Evolutionary conservation across 2,888 invertebrate species (phyloP).

Genomic region (Lepas anatifera): DNA sequence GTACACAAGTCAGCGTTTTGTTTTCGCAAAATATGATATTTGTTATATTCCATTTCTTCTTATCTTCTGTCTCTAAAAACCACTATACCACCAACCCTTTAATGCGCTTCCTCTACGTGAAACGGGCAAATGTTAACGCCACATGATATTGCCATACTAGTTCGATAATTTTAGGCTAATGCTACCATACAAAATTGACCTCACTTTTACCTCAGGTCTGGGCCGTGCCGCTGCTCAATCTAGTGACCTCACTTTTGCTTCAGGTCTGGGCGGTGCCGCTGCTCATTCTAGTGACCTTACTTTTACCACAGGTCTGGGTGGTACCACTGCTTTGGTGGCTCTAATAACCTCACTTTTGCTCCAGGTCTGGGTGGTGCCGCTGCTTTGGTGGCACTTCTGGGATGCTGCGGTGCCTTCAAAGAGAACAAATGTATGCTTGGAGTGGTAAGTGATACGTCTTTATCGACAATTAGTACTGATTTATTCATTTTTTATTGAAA

Average conservation of each 20-base stretch:
- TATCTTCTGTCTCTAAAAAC: too few relatives aligned
- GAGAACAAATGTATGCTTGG: conserved; percentile 40
- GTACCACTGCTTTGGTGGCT: conserved; percentile 41
- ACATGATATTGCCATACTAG: too few relatives aligned
- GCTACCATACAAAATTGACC: too few relatives aligned
- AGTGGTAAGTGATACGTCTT: conserved; percentile 31
- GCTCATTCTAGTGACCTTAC: too few relatives aligned
- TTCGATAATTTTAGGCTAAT: too few relatives aligned
- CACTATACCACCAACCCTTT: too few relatives aligned
- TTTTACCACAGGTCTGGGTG: conserved; percentile 30
- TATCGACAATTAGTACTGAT: neutral
- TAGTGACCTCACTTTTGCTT: conserved; percentile 35
- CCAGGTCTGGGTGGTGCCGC: conserved; percentile 36
- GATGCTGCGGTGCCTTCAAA: conserved; percentile 44
- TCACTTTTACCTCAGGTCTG: neutral
- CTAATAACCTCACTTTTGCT: conserved; percentile 36
- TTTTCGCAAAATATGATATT: too few relatives aligned
- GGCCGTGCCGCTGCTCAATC: conserved; percentile 42
- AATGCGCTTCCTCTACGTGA: too few relatives aligned
- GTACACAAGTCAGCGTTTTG: too few relatives aligned
- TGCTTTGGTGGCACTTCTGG: conserved; percentile 43
- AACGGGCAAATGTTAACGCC: too few relatives aligned
- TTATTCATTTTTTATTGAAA: neutral
- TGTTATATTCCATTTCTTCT: too few relatives aligned
- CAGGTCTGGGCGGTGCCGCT: conserved; percentile 36